These are phyloP conservation scores for Tapera naevia DNA, from an alignment of 2,797 vertebrate species.

Conservation along the genomic window DNA sequence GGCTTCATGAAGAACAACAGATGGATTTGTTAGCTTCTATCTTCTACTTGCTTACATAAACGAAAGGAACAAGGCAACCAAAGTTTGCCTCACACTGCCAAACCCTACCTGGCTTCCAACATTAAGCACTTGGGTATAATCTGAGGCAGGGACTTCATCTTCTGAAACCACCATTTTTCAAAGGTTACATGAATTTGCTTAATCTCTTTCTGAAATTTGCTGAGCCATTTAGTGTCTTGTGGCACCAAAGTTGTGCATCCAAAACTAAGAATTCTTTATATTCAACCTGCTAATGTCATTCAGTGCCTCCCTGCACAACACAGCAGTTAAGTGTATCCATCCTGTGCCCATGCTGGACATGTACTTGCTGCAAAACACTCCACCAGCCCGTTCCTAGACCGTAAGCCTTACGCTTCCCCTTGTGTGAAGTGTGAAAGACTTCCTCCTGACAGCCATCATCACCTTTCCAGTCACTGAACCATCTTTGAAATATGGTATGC, in stretches of 20 bases:
- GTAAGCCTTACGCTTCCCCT: not conserved
- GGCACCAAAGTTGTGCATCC: not conserved
- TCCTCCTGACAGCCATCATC: not conserved
- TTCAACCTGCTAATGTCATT: not conserved
- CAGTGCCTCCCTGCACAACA: not conserved
- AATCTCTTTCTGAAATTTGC: not conserved
- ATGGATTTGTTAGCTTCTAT: not conserved
- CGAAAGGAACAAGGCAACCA: not conserved
- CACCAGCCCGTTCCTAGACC: not conserved
- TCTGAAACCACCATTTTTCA: not conserved
- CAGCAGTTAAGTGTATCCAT: not conserved
- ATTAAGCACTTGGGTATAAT: not conserved
- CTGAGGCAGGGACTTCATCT: not conserved
- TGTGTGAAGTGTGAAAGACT: not conserved
- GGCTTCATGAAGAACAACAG: not conserved
- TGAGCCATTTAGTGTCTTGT: accelerated
- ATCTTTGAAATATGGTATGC: no score
- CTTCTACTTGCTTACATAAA: not conserved
- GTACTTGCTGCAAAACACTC: not conserved
- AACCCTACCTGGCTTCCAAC: not conserved
- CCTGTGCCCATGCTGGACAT: not conserved
- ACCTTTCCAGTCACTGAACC: not conserved
- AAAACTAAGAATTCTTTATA: not conserved
- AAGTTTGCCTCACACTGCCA: not conserved
- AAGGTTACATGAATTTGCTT: not conserved